Evolutionary conservation across 1,140 invertebrate genomes (phyloP).

Genomic region (Platyura marginata): DNA sequence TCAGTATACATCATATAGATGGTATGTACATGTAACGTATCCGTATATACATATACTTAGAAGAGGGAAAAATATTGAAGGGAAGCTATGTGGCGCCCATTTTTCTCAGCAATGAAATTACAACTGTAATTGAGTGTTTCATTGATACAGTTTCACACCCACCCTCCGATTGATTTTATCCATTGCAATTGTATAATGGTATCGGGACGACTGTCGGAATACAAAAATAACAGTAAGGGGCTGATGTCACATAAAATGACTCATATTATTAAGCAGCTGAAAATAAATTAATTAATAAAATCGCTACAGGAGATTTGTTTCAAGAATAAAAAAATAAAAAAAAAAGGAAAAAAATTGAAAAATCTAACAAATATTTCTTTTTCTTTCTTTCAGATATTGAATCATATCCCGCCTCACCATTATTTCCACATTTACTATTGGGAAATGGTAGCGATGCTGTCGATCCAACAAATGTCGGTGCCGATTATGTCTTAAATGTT

Average conservation of each 20-base stretch:
- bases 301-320: no score
- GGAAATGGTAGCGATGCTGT: constrained; percentile 72
- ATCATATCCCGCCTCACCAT: constrained; percentile 54
- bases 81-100: background rate
- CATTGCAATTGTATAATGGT: background rate
- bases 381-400: constrained; percentile 38
- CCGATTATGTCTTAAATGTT: constrained; percentile 64
- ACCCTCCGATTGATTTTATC: background rate
- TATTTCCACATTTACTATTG: constrained; percentile 73
- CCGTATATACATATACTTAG: background rate
- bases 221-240: no score
- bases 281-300: no score
- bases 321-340: background rate
- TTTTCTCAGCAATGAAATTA: background rate
- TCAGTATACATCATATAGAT: background rate
- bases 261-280: no score
- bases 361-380: background rate
- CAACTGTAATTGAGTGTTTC: background rate
- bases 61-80: background rate
- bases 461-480: constrained; percentile 50
- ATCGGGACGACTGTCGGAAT: no score
- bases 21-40: background rate
- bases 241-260: no score
- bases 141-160: background rate
- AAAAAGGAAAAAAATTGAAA: background rate